Evolutionary conservation across 2,888 invertebrate genomes (phyloP).

Genomic region (Itoplectis maculator): DNA sequence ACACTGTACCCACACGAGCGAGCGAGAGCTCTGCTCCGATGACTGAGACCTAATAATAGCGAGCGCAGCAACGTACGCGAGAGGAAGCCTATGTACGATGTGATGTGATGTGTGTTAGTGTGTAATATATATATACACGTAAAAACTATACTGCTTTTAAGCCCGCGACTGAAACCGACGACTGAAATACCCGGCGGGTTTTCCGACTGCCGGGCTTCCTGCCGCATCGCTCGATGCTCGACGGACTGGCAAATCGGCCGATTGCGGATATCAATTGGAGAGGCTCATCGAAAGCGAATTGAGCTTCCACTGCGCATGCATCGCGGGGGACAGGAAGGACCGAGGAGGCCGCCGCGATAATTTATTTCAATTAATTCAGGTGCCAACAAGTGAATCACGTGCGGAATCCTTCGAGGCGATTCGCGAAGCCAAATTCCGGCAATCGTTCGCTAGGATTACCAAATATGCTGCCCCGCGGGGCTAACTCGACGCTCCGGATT

Average conservation of each 20-base stretch:
- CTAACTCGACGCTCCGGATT: constrained; percentile 8
- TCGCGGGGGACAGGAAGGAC: background rate
- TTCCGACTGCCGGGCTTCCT: constrained; percentile 47
- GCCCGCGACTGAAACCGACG: constrained; percentile 29
- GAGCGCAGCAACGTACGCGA: constrained; percentile 52
- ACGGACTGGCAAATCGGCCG: background rate
- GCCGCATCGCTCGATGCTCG: constrained; percentile 8
- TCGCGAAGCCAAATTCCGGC: background rate
- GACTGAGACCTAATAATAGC: constrained; percentile 83
- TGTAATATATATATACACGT: constrained; percentile 10
- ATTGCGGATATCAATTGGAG: background rate
- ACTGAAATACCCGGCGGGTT: constrained; percentile 57
- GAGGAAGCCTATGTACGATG: constrained; percentile 12
- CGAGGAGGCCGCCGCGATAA: background rate
- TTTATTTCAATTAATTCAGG: constrained; percentile 50
- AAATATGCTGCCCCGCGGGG: constrained; percentile 15
- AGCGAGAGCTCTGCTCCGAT: constrained; percentile 74
- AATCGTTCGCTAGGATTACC: background rate
- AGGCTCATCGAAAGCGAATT: background rate
- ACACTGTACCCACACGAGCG: constrained; percentile 61
- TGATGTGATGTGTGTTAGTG: no score
- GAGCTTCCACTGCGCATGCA: background rate
- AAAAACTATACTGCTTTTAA: constrained; percentile 13
- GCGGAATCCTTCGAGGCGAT: constrained; percentile 9
- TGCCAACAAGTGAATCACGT: constrained; percentile 33